Percentiles rank a stretch among this genome's conserved stretches.
phyloP scores from a whole-genome alignment of 2,797 vertebrate genomes.

The Sternotherus odoratus region DNA sequence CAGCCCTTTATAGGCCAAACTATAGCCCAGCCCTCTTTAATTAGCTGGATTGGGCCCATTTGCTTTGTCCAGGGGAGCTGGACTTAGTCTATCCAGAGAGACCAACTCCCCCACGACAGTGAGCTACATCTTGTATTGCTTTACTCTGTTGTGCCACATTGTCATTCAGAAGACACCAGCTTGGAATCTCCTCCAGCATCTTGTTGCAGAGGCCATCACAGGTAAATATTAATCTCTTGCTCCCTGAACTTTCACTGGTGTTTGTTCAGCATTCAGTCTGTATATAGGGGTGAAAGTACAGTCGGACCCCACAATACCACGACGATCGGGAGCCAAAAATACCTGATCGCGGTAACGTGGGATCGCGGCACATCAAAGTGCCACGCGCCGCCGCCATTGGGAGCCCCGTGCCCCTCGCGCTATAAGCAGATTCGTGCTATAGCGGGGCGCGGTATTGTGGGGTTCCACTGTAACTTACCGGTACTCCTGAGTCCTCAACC shows the following conservation, averaged over 20 bases:
- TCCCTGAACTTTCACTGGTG: neutral
- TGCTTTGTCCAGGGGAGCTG: neutral
- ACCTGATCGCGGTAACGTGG: too few relatives aligned
- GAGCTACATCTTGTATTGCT: neutral
- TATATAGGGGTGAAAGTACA: neutral
- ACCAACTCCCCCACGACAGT: neutral
- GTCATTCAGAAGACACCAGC: conserved; percentile 13
- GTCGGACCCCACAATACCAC: too few relatives aligned
- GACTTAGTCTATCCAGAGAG: neutral
- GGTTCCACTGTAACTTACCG: too few relatives aligned
- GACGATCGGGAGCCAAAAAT: too few relatives aligned
- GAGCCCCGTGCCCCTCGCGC: too few relatives aligned
- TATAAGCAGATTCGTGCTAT: too few relatives aligned
- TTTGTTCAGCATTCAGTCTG: neutral
- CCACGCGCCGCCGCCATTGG: too few relatives aligned
- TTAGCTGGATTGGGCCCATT: neutral
- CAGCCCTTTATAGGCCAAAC: neutral
- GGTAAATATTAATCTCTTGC: conserved; percentile 63
- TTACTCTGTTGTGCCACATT: neutral
- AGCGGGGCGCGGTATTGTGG: too few relatives aligned
- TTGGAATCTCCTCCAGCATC: conserved; percentile 22
- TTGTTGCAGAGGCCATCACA: neutral
- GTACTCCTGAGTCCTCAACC: too few relatives aligned
- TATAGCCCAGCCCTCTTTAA: neutral
- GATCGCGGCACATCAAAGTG: too few relatives aligned